Percentiles rank a stretch among this genome's conserved stretches.
These are phyloP conservation scores for Apostichopus japonicus DNA, from an alignment of 35 echinoderm and acorn worm species.

Conservation along the genomic window DNA sequence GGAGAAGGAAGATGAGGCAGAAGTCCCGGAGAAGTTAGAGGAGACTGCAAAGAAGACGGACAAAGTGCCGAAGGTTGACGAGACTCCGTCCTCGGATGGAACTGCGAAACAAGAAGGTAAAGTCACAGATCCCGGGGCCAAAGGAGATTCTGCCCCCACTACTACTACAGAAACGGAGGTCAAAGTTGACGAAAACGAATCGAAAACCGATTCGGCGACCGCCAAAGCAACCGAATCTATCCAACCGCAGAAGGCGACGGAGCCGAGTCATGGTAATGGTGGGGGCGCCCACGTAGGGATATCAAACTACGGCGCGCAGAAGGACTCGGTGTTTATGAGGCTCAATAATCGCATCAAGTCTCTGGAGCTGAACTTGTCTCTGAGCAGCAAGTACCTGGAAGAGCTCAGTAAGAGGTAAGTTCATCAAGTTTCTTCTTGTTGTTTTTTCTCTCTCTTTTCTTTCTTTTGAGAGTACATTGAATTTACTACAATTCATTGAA, in stretches of 20 bases:
- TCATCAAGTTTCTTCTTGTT: too few species aligned
- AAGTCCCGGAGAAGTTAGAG: not conserved
- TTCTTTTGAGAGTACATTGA: too few species aligned
- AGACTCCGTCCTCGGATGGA: not conserved
- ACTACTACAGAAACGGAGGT: not conserved
- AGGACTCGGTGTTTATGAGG: conserved; percentile 98
- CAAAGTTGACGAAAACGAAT: conserved; percentile 4
- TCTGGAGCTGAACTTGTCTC: conserved; percentile 90
- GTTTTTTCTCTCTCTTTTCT: conserved; percentile 15
- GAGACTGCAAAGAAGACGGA: not conserved
- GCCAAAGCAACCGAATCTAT: not conserved
- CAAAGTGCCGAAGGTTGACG: not conserved
- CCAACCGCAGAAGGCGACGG: not conserved
- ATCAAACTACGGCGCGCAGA: conserved; percentile 58
- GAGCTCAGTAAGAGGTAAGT: conserved; percentile 95
- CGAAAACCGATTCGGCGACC: conserved; percentile 11
- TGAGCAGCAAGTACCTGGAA: conserved; percentile 91
- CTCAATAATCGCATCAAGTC: conserved; percentile 97
- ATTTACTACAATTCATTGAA: too few species aligned
- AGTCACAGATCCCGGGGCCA: not conserved
- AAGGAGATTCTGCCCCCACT: not conserved
- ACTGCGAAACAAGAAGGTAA: not conserved
- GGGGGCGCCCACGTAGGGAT: not conserved
- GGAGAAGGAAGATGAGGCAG: not conserved
- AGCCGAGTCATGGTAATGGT: not conserved